phyloP scores from a whole-genome alignment of 2,888 invertebrate genomes.

The Corythucha ciliata region DNA sequence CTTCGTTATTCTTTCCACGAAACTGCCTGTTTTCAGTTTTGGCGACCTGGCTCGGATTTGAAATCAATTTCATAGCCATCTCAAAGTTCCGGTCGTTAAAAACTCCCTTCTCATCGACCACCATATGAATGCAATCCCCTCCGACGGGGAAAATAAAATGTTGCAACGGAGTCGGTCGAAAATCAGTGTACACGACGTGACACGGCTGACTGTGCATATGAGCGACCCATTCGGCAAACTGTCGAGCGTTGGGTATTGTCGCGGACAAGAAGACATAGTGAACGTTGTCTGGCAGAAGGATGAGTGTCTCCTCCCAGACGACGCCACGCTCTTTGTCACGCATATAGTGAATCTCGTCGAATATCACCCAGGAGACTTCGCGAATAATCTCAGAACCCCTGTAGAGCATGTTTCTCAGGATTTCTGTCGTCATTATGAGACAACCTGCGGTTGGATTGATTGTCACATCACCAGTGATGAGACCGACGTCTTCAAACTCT shows the following conservation, averaged over 20 bases:
- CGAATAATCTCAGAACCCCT: slow-evolving; percentile 97
- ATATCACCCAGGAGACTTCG: slow-evolving; percentile 99
- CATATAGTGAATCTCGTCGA: slow-evolving; percentile 99
- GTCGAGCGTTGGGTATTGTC: slow-evolving; percentile 96
- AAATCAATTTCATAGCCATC: slow-evolving; percentile 88
- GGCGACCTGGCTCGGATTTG: slow-evolving; percentile 64
- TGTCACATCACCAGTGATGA: slow-evolving; percentile 98
- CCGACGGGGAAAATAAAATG: slow-evolving; percentile 97
- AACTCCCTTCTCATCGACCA: slow-evolving; percentile 52
- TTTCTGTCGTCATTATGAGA: slow-evolving; percentile 99
- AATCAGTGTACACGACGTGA: slow-evolving; percentile 98
- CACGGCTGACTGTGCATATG: slow-evolving; percentile 93
- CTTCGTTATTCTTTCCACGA: slow-evolving; percentile 48
- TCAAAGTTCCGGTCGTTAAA: slow-evolving; percentile 97
- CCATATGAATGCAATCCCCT: slow-evolving; percentile 86
- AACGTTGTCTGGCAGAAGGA: slow-evolving; percentile 92
- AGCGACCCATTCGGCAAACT: slow-evolving; percentile 91
- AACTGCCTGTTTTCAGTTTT: slow-evolving; percentile 23
- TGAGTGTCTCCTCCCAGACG: slow-evolving; percentile 99
- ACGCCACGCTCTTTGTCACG: slow-evolving; percentile 98
- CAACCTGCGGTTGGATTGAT: slow-evolving; percentile 97
- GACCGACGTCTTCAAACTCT: slow-evolving; percentile 94
- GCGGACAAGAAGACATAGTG: slow-evolving; percentile 98
- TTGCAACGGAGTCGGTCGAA: slow-evolving; percentile 91
- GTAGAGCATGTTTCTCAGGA: slow-evolving; percentile 96